Evolutionary conservation across 2,113 vertebrate genomes (phyloP).

Genomic region (Scartelaos histophorus): DNA sequence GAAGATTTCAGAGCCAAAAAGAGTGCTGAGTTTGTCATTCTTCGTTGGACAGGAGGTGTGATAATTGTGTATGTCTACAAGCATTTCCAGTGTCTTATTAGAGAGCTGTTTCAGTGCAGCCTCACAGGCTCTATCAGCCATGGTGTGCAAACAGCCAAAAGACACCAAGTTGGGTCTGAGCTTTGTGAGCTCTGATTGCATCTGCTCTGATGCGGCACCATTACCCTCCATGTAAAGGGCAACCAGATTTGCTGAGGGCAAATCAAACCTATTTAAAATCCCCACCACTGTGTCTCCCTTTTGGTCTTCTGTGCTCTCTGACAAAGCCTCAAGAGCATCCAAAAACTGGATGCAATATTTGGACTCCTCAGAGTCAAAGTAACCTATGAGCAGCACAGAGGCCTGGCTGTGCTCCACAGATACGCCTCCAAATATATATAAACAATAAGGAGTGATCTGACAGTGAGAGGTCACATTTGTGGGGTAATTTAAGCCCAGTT

Average conservation of each 20-base stretch:
- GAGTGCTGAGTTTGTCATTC: conserved; percentile 53
- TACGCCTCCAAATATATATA: conserved; percentile 68
- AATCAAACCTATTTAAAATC: conserved; percentile 63
- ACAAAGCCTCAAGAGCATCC: conserved; percentile 57
- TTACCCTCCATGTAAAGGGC: conserved; percentile 57
- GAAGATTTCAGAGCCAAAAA: conserved; percentile 57
- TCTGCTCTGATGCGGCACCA: conserved; percentile 35
- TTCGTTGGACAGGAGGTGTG: conserved; percentile 48
- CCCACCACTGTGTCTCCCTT: conserved; percentile 34
- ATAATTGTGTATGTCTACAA: conserved; percentile 61
- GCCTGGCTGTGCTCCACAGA: conserved; percentile 30
- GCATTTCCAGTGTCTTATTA: conserved; percentile 52
- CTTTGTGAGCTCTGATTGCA: conserved; percentile 62
- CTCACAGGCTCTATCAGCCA: conserved; percentile 61
- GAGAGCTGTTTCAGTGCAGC: conserved; percentile 59
- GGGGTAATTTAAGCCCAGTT: conserved; percentile 65
- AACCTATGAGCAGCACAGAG: conserved; percentile 70
- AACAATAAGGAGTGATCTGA: conserved; percentile 68
- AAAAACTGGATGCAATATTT: conserved; percentile 62
- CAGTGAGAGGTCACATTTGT: conserved; percentile 56
- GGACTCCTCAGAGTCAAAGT: conserved; percentile 62
- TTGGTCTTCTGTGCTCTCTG: conserved; percentile 28
- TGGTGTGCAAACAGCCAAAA: conserved; percentile 57
- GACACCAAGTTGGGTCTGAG: conserved; percentile 59
- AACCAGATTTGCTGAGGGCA: conserved; percentile 60